Percentiles rank a stretch among this genome's conserved stretches.
Evolutionary conservation across 2,797 vertebrate genomes (phyloP).

Genomic region (Ispidina picta): DNA sequence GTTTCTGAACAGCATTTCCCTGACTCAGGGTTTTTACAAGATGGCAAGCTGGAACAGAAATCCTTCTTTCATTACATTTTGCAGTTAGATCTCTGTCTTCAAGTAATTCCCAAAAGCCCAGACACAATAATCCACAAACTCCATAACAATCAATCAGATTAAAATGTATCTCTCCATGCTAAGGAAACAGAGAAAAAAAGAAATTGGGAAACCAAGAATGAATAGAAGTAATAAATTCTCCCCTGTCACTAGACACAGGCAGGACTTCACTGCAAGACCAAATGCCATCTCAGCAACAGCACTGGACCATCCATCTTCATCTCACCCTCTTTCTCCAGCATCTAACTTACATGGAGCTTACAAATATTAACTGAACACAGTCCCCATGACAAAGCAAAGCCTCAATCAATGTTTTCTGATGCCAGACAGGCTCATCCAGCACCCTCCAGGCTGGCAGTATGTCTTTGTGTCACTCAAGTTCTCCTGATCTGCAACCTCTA

Average conservation of each 20-base stretch:
- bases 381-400: background rate
- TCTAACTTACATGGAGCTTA: background rate
- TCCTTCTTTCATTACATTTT: background rate
- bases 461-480: background rate
- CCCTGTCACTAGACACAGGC: background rate
- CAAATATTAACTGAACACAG: background rate
- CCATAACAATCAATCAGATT: rapidly evolving
- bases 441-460: background rate
- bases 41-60: background rate
- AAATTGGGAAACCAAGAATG: background rate
- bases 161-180: background rate
- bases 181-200: background rate
- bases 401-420: background rate
- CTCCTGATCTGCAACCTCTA: background rate
- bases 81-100: background rate
- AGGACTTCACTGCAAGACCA: background rate
- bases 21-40: conserved; percentile 38
- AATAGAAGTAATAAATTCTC: background rate
- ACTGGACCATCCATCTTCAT: background rate
- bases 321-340: background rate
- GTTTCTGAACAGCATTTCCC: conserved; percentile 17
- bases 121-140: background rate
- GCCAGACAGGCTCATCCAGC: background rate
- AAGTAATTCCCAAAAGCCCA: background rate
- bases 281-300: background rate